Conservation (phyloP, 2,113 vertebrate genomes). For the Motacilla tschutschensis region DNA sequence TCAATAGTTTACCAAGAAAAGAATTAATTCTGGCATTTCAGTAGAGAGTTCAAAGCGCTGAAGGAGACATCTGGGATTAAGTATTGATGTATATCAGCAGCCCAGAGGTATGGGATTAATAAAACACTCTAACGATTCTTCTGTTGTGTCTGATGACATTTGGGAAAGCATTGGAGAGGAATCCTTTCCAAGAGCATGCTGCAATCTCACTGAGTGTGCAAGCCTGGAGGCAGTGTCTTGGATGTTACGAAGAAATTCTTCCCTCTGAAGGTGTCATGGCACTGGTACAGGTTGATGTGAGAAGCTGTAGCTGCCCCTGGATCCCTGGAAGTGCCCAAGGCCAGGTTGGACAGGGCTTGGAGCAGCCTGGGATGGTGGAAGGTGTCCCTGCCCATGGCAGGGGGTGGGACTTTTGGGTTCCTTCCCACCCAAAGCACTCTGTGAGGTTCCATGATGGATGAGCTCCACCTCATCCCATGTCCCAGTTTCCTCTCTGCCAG, state of each 20-base stretch:
- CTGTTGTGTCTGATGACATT: not conserved
- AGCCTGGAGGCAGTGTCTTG: not conserved
- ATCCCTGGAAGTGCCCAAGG: not conserved
- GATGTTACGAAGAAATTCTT: not conserved
- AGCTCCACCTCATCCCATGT: rapidly evolving
- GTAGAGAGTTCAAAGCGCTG: constrained; percentile 1
- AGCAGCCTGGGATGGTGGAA: not conserved
- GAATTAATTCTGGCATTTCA: constrained; percentile 24
- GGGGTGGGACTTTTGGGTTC: not conserved
- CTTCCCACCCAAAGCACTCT: not conserved
- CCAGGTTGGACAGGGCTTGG: rapidly evolving
- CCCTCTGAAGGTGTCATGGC: too few relatives aligned
- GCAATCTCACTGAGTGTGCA: not conserved
- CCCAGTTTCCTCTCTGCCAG: not conserved
- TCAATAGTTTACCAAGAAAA: constrained; percentile 2
- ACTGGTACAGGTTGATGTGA: not conserved
- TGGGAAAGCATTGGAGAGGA: not conserved
- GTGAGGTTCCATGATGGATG: not conserved
- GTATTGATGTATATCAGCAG: not conserved
- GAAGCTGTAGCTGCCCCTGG: not conserved
- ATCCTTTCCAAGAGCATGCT: not conserved
- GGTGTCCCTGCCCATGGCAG: not conserved
- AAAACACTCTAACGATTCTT: not conserved
- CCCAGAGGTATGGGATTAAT: constrained; percentile 40
- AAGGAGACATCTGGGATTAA: constrained; percentile 35